Conservation (phyloP, 2,797 vertebrate genomes). For the Esox masquinongy region DNA sequence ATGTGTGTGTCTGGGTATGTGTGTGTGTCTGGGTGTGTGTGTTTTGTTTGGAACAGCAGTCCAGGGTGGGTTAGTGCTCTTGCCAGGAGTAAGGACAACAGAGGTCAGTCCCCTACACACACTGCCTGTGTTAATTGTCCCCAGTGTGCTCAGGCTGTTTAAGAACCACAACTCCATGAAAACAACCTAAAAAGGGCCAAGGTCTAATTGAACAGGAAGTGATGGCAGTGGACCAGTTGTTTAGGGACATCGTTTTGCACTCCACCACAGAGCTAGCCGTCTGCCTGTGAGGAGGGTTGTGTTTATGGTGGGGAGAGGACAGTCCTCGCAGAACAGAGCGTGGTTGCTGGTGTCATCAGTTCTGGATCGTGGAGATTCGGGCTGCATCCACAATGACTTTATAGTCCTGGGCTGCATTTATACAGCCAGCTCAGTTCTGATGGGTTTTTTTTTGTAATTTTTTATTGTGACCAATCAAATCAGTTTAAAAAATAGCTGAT, state of each 20-base stretch:
- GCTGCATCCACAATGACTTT: constrained; percentile 40
- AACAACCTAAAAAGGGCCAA: constrained; percentile 72
- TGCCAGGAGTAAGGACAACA: constrained; percentile 90
- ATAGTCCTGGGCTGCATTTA: constrained; percentile 44
- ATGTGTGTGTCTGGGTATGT: not conserved
- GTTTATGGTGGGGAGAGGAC: constrained; percentile 49
- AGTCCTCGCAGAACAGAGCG: constrained; percentile 41
- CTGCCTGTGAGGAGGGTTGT: constrained; percentile 37
- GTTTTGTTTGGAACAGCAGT: not conserved
- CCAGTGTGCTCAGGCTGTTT: constrained; percentile 79
- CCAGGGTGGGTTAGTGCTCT: constrained; percentile 74
- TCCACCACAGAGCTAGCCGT: constrained; percentile 47
- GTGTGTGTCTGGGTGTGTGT: not conserved
- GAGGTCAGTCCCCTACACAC: constrained; percentile 82
- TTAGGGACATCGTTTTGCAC: constrained; percentile 49
- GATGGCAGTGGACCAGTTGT: constrained; percentile 62
- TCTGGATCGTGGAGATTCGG: constrained; percentile 52
- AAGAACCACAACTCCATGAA: constrained; percentile 60
- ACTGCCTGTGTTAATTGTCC: constrained; percentile 81
- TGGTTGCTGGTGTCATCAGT: constrained; percentile 61
- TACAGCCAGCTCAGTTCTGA: constrained; percentile 19
- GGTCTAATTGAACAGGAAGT: constrained; percentile 65
- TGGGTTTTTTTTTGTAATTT: too few species aligned
- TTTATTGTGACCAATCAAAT: too few species aligned
- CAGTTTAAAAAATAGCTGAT: too few species aligned